Percentiles rank a stretch among this genome's conserved stretches.
phyloP scores from a whole-genome alignment of 2,888 invertebrate species.

The Aphidoletes aphidimyza region DNA sequence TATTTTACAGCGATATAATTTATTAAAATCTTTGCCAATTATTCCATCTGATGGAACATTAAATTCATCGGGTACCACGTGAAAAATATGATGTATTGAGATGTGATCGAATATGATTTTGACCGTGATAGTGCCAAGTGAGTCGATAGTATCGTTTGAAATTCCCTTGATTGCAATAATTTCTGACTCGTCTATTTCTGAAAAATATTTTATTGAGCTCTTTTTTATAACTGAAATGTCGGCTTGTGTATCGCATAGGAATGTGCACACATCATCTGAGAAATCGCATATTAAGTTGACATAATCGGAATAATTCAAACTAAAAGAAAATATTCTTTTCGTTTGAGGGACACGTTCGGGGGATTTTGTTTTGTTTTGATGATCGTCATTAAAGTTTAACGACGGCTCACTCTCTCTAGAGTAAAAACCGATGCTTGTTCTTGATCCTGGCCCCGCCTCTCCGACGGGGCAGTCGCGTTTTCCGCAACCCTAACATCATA shows the following conservation, averaged over 20 bases:
- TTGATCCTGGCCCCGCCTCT: too few relatives aligned
- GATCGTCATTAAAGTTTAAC: not conserved
- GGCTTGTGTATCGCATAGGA: not conserved
- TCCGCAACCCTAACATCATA: too few relatives aligned
- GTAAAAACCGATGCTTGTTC: too few relatives aligned
- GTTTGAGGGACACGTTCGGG: not conserved
- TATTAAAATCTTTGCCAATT: constrained; percentile 35
- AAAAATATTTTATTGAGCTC: not conserved
- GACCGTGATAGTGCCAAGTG: not conserved
- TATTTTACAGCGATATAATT: not conserved
- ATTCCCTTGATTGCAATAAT: not conserved
- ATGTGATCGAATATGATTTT: not conserved
- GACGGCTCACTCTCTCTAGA: too few relatives aligned
- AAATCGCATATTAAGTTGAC: not conserved
- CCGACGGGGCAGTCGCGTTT: too few relatives aligned
- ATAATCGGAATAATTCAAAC: not conserved
- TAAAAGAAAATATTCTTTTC: not conserved
- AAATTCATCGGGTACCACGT: constrained; percentile 19
- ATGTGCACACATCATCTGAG: not conserved
- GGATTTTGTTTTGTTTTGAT: not conserved
- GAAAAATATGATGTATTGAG: not conserved
- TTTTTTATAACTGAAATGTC: constrained; percentile 26
- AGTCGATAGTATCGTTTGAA: not conserved
- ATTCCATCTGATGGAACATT: constrained; percentile 43
- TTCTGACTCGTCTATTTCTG: not conserved